Conservation (phyloP, 2,888 invertebrate species). For the Pseudeuparius sepicola region DNA sequence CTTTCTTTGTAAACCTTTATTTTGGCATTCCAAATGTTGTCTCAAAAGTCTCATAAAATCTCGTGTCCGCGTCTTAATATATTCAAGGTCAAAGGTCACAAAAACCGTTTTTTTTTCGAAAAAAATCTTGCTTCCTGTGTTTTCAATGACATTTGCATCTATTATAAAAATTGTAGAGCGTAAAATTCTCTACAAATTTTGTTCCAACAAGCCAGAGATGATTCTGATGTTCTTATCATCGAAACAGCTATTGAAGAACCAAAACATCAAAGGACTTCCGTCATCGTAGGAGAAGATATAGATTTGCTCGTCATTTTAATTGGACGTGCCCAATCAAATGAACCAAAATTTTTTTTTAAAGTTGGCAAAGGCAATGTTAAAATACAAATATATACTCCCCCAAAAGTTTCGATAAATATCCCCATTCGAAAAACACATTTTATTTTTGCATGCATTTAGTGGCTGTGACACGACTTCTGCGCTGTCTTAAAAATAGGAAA, state of each 20-base stretch:
- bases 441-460: conserved; percentile 23
- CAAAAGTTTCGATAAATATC: conserved; percentile 19
- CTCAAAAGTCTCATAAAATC: too few relatives aligned
- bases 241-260: conserved; percentile 24
- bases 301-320: conserved; percentile 34
- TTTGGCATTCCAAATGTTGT: too few relatives aligned
- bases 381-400: conserved; percentile 31
- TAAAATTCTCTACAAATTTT: too few relatives aligned
- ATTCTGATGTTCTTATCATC: conserved; percentile 30
- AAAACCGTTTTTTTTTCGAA: too few relatives aligned
- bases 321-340: conserved; percentile 28
- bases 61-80: too few relatives aligned
- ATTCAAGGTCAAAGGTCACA: too few relatives aligned
- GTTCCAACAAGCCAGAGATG: too few relatives aligned
- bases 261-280: conserved; percentile 21
- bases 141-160: too few relatives aligned
- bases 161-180: too few relatives aligned
- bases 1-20: too few relatives aligned
- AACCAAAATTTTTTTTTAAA: conserved; percentile 30
- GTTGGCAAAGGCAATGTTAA: conserved; percentile 32
- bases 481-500: too few relatives aligned
- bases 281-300: conserved; percentile 34
- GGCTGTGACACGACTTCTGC: conserved; percentile 28
- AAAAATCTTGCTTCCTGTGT: too few relatives aligned
- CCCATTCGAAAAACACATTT: conserved; percentile 22